Evolutionary conservation across 2,797 vertebrate genomes (phyloP), one percentile per base, ranked within the genome.

Genomic region (Ctenosaura bakeri): DNA sequence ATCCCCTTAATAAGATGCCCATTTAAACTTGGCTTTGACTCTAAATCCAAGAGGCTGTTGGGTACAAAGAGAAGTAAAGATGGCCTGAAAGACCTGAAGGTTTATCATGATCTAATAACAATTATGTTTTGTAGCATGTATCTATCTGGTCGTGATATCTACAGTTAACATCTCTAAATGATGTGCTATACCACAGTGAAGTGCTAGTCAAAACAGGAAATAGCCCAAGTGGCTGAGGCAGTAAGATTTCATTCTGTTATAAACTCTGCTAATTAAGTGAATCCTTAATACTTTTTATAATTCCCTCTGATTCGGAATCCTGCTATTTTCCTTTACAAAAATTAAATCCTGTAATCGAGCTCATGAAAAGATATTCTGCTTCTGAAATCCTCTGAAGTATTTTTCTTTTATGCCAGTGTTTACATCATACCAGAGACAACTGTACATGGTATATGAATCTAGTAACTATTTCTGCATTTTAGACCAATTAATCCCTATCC

Each of bases 331-430:
- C 91, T 93, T 89, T 42, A 73, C 74, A 87, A 83, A 84, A 94
- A 93, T 93, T 94, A 93, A 93, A 91, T 92, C 14, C 59, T 79
- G 26, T 59, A 73, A 79, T 92, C 84, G 24, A 0, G 26, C 80
- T 90, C 59, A 84, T 87, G 91, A 93, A 42, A 94, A 92, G 92
- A 87, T 91, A 91, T 89, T 89, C 64, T 50, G 71, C 81, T 77
- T 64, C 29, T 29, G 35, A 62, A 79, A 64, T 90, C 81, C 54
- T 52, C 78, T 87, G 78, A 92, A 94, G 64, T 92, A 20, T 91
- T 94, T 95, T 92, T 85, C 92, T 93, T 89, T 91, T 84, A 89
- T 89, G 83, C 32, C 76, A 88, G 35, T 83, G 89, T 93, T 94
- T 94, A 85, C 92, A 89, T 93, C 89, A 87, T 93, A 77, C 52